Evolutionary conservation across 1,140 invertebrate species (phyloP), one percentile per base, ranked within the genome.

Genomic region (Drosophila truncata): DNA sequence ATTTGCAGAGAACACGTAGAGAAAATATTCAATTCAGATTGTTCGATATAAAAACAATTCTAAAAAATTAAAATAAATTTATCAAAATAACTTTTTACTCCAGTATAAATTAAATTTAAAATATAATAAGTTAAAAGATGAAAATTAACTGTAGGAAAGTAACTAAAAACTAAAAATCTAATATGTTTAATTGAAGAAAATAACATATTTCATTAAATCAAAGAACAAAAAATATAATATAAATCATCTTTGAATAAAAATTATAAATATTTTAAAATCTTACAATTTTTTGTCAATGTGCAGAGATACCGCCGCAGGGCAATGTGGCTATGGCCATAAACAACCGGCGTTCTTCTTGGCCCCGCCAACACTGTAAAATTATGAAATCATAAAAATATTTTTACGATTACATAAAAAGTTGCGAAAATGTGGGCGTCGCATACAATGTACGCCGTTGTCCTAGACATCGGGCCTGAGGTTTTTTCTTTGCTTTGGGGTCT

Each of bases 311-410:
- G 54, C 33, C 46, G 50, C 33, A 44, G 50, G 52, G 41, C 42
- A 54, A 50, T 47, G 63, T 54, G 41, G 50, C 65, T 78, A 59
- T 25, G 44, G 78, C 55, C 61, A 84, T 88, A 88, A 88, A 88
- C 80, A 84, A 84, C 64, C 47, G 67, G 54, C 66, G 44, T 47
- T 52, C 76, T 46, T 42, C 69, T 49, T 52, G n/a, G 33, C 33
- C 65, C 69, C 82, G 50, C 69, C 42, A 71, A 81, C 85, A 82
- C 83, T 88, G 84, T 88, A 86, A 90, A 90, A 90, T 90, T 90
- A 90, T 90, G 86, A 85, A 90, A 90, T 90, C 85, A 82, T 90
- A 90, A 90, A 90, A 91, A 86, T 91, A 91, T 91, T 90, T 90
- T 90, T 91, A 90, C 78, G 85, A 90, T 91, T 82, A 80, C 85